Conservation (phyloP, 1,140 invertebrate species). For the Paramacrobiotus metropolitanus region DNA sequence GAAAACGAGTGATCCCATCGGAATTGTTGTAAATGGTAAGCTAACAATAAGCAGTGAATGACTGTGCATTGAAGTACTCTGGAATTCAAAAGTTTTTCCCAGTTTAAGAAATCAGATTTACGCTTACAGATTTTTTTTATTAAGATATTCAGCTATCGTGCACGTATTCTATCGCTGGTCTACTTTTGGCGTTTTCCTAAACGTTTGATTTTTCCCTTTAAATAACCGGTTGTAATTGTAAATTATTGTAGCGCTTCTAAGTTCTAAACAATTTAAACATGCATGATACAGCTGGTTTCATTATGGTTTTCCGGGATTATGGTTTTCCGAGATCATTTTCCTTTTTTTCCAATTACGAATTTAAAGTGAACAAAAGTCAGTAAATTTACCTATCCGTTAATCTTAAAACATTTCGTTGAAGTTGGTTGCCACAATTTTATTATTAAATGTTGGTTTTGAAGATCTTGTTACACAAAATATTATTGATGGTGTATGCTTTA, state of each 20-base stretch:
- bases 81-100: no score
- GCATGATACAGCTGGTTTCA: no score
- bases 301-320: conserved; percentile 11
- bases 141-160: not conserved
- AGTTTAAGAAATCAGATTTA: not conserved
- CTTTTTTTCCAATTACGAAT: not conserved
- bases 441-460: not conserved
- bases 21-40: conserved; percentile 6
- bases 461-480: not conserved
- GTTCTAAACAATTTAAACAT: no score
- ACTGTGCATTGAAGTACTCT: no score
- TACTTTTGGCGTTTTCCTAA: not conserved
- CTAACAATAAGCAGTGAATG: conserved; percentile 6
- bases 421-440: not conserved
- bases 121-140: not conserved
- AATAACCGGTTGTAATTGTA: not conserved
- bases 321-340: not conserved
- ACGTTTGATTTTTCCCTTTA: not conserved
- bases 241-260: not conserved
- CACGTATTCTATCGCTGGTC: not conserved
- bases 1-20: conserved; percentile 12
- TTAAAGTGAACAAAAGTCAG: no score
- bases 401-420: no score
- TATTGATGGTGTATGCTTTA: not conserved
- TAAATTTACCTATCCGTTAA: no score